Conservation (phyloP, 2,113 vertebrate genomes). For the Calypte anna region DNA sequence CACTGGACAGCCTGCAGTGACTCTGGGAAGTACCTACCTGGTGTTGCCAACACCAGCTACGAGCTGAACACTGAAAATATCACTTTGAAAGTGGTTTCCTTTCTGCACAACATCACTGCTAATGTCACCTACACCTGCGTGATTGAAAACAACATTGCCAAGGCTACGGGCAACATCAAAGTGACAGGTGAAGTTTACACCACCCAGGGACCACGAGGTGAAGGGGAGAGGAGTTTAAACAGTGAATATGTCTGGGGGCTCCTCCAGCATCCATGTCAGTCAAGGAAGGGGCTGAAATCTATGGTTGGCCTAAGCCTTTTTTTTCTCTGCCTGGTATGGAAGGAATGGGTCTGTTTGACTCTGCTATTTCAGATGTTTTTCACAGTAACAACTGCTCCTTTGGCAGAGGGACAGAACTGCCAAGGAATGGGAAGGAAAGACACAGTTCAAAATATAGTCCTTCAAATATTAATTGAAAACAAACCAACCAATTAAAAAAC, state of each 20-base stretch:
- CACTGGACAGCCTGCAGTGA: slow-evolving; percentile 42
- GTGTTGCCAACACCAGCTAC: slow-evolving; percentile 56
- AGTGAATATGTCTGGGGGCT: background rate
- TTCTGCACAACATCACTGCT: slow-evolving; percentile 50
- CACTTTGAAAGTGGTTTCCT: slow-evolving; percentile 72
- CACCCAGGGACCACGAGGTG: background rate
- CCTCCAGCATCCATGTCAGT: background rate
- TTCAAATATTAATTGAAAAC: background rate
- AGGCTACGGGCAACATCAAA: slow-evolving; percentile 63
- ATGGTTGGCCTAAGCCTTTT: background rate
- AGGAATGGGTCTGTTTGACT: background rate
- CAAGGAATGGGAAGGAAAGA: background rate
- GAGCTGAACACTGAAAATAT: slow-evolving; percentile 62
- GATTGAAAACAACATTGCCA: slow-evolving; percentile 76
- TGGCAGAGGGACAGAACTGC: background rate
- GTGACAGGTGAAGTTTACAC: slow-evolving; percentile 68
- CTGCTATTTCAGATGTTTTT: background rate
- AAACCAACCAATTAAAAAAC: background rate
- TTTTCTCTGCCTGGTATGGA: background rate
- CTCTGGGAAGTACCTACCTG: slow-evolving; percentile 7
- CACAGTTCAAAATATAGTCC: background rate
- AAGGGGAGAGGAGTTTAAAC: background rate
- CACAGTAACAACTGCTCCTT: background rate
- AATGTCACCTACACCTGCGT: slow-evolving; percentile 73
- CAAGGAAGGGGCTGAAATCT: background rate